These are phyloP conservation scores for Hypsibius dujardini DNA, from an alignment of 1,140 invertebrate species.

Conservation along the genomic window DNA sequence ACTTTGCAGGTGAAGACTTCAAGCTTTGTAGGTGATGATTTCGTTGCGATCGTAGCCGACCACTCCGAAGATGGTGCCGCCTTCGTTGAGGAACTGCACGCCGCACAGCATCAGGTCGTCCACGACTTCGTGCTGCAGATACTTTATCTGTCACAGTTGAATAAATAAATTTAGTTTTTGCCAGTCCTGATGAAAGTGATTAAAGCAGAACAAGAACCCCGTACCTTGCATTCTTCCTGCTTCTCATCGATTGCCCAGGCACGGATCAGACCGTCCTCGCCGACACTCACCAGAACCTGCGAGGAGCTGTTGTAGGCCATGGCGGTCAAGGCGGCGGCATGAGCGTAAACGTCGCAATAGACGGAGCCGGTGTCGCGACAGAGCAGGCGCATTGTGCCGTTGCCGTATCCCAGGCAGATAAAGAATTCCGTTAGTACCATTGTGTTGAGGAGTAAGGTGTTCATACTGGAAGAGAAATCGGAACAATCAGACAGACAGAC, in stretches of 20 bases:
- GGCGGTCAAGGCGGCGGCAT: background rate
- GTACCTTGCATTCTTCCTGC: background rate
- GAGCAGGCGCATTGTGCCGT: background rate
- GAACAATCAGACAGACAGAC: no score
- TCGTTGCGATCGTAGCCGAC: background rate
- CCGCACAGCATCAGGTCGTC: background rate
- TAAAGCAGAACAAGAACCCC: background rate
- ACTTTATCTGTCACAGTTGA: background rate
- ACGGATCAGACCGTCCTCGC: background rate
- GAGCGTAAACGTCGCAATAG: background rate
- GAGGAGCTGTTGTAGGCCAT: background rate
- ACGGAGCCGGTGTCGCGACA: conserved; percentile 8
- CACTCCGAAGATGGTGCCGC: background rate
- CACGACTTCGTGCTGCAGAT: background rate
- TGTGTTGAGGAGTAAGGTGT: background rate
- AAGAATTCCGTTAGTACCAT: background rate
- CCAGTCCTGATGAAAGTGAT: no score
- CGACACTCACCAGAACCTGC: background rate
- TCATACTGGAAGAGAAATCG: no score
- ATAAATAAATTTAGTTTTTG: no score
- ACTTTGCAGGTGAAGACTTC: no score
- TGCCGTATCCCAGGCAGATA: background rate
- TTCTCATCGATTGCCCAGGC: background rate
- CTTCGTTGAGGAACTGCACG: conserved; percentile 1
- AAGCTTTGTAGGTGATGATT: background rate